These are phyloP conservation scores for Drepanosiphum platanoidis DNA, from an alignment of 2,888 invertebrate species.

Conservation along the genomic window DNA sequence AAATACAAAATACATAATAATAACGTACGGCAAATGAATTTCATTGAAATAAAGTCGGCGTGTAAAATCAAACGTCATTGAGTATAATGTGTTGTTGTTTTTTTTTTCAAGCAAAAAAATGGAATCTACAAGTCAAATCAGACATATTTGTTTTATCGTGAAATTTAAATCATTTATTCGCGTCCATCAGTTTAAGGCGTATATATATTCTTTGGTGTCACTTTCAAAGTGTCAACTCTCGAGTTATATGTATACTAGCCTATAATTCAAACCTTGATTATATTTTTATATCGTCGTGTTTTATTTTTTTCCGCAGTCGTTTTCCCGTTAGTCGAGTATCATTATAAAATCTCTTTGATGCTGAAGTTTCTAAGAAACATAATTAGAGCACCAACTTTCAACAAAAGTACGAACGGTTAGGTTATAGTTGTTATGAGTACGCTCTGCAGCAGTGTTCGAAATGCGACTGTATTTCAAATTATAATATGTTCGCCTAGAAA, in stretches of 20 bases:
- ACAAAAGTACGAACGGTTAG: not conserved
- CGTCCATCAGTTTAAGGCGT: not conserved
- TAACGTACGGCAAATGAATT: no score
- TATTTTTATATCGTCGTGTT: not conserved
- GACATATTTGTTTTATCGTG: not conserved
- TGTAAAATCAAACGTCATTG: no score
- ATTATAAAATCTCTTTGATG: conserved; percentile 42
- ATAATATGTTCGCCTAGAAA: not conserved
- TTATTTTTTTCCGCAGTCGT: not conserved
- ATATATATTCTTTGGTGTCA: conserved; percentile 9
- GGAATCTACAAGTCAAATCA: conserved; percentile 13
- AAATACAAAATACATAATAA: no score
- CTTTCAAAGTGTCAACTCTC: not conserved
- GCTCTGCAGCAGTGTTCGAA: not conserved
- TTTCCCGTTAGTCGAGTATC: conserved; percentile 29
- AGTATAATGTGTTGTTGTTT: no score
- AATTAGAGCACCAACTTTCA: conserved; percentile 19
- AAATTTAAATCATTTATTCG: conserved; percentile 16
- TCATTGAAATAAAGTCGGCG: no score
- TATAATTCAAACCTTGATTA: conserved; percentile 36
- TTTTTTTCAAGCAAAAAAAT: no score
- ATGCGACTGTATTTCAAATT: not conserved
- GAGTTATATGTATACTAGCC: not conserved
- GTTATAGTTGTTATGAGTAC: no score
- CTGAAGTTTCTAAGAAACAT: conserved; percentile 17